Evolutionary conservation across 2,888 invertebrate genomes (phyloP), one percentile per base, ranked within the genome.

Genomic region (Euzophera pinguis): DNA sequence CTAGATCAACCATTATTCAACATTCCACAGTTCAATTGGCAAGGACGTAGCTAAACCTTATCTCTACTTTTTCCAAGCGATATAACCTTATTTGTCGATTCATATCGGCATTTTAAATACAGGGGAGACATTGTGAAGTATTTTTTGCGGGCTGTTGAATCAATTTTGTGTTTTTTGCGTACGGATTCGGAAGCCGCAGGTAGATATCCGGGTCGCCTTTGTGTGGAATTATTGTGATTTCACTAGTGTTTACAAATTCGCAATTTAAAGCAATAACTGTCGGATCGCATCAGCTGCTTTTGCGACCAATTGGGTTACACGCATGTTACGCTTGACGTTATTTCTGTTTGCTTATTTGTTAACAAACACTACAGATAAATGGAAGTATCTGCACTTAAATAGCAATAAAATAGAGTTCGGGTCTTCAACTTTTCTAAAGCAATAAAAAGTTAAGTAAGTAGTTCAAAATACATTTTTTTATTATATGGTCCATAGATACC

Each of bases 141-240:
- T 88, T 89, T 87, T 88, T 78, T 74, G 72, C 58, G 67, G 69
- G 71, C 79, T 74, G 79, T 78, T 84, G 85, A 84, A 84, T 86
- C 81, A 84, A 84, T 85, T 86, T 81, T 16, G 39, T 70, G 64
- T 54, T 66, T 82, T 87, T 89, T 87, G 81, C 73, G 74, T 13
- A 14, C 71, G 73, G 73, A 80, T 86, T 89, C 89, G 89, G 89
- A 90, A 90, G 88, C 88, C 86, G 84, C 89, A 89, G 90, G 89
- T 89, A 89, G 83, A 81, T 72, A 89, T 89, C 89, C 90, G 89
- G 85, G 83, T 76, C 61, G 65, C 56, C 73, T 77, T 88, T 87
- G 81, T 81, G 71, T 50, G 53, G 74, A 68, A 75, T 84, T 80
- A 72, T 79, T 75, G 64, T 73, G 74, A 78, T 75, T 77, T 10